Evolutionary conservation across 2,797 vertebrate species (phyloP).

Genomic region (Podargus strigoides): DNA sequence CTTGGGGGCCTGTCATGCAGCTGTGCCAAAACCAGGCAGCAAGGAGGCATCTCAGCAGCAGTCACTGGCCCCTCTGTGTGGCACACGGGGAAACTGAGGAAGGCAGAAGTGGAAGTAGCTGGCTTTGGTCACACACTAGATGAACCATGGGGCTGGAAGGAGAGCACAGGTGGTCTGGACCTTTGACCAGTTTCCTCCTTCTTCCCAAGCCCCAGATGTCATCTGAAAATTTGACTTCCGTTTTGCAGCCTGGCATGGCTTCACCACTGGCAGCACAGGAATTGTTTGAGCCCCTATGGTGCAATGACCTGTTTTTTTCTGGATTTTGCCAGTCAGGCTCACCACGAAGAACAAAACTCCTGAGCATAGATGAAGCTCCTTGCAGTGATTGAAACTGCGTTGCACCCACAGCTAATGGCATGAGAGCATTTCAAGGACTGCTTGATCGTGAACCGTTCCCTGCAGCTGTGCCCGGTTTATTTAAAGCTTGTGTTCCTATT

Average conservation of each 20-base stretch:
- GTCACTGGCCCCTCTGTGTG: accelerated
- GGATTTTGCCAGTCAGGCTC: neutral
- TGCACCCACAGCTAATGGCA: neutral
- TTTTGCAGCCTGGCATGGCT: neutral
- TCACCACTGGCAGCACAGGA: neutral
- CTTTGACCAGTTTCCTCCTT: accelerated
- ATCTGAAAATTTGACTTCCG: neutral
- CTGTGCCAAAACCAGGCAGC: neutral
- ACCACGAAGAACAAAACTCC: neutral
- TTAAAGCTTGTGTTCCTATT: constrained; percentile 30
- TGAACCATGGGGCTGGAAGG: neutral
- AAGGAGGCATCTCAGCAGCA: accelerated
- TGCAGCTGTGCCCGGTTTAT: constrained; percentile 8
- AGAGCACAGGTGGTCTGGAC: neutral
- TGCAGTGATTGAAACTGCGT: neutral
- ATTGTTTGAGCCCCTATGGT: accelerated
- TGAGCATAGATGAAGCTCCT: neutral
- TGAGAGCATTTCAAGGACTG: neutral
- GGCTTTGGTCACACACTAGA: accelerated
- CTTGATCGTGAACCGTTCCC: neutral
- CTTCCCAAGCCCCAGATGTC: neutral
- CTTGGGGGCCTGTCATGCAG: accelerated
- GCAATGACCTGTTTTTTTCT: neutral
- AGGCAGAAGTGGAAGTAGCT: neutral
- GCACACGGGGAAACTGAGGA: neutral